Conservation (phyloP, 1,140 invertebrate genomes). For the Ostrea edulis region DNA sequence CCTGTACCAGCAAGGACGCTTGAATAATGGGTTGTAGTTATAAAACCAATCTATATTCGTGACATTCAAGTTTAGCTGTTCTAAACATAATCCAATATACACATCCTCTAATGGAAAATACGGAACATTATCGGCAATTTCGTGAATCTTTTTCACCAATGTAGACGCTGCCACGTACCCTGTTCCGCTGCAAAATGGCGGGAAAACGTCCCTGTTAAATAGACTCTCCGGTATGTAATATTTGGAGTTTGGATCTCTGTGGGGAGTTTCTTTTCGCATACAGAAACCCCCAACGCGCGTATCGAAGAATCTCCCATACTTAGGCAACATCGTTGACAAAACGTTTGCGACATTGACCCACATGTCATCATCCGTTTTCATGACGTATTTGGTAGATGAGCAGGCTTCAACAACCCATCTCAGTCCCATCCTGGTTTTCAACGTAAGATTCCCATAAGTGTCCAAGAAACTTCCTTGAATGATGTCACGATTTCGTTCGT, state of each 20-base stretch:
- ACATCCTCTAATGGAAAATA: conserved; percentile 77
- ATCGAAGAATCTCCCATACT: background rate
- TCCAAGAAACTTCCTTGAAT: conserved; percentile 89
- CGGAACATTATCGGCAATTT: conserved; percentile 60
- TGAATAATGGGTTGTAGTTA: background rate
- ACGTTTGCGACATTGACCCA: conserved; percentile 74
- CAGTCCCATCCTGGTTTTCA: conserved; percentile 90
- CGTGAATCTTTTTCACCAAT: conserved; percentile 69
- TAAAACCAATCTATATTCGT: background rate
- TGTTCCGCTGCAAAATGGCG: conserved; percentile 78
- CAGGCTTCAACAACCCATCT: conserved; percentile 87
- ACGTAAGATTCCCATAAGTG: conserved; percentile 89
- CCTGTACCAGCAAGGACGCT: background rate
- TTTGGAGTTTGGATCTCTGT: conserved; percentile 72
- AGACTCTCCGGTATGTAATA: conserved; percentile 74
- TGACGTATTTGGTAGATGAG: conserved; percentile 79
- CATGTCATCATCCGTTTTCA: conserved; percentile 81
- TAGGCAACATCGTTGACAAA: background rate
- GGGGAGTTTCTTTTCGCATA: background rate
- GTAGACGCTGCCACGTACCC: conserved; percentile 73
- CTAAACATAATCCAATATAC: conserved; percentile 67
- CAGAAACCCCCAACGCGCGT: background rate
- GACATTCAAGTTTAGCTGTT: background rate
- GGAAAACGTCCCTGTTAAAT: conserved; percentile 74
- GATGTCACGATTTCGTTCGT: conserved; percentile 83